Evolutionary conservation across 1,140 invertebrate species (phyloP).

Genomic region (Xylocopa sonorina): DNA sequence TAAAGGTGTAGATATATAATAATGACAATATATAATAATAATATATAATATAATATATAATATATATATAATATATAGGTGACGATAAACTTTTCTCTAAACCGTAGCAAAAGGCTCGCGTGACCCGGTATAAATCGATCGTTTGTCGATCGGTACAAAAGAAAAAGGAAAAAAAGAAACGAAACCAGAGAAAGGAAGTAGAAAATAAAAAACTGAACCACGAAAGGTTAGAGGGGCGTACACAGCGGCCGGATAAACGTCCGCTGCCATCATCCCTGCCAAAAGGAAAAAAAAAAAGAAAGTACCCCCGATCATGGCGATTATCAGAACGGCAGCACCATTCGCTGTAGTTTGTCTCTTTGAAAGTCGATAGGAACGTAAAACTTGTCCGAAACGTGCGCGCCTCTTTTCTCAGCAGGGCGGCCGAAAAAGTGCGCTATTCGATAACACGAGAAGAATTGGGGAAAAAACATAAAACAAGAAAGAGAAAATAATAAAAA

Average conservation of each 20-base stretch:
- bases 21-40: conserved; percentile 42
- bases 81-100: conserved; percentile 20
- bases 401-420: not conserved
- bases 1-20: conserved; percentile 50
- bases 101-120: conserved; percentile 35
- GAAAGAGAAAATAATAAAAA: not conserved
- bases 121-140: conserved; percentile 27
- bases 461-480: too few species aligned
- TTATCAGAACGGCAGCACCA: conserved; percentile 50
- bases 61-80: conserved; percentile 37
- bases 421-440: too few species aligned
- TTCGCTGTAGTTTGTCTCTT: conserved; percentile 52
- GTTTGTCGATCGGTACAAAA: conserved; percentile 17
- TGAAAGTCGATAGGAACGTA: conserved; percentile 62
- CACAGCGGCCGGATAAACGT: not conserved
- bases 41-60: conserved; percentile 27
- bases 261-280: too few species aligned
- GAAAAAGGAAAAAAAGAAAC: conserved; percentile 23
- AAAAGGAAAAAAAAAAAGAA: too few species aligned
- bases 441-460: not conserved
- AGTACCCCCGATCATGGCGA: not conserved
- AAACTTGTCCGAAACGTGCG: conserved; percentile 40
- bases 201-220: not conserved
- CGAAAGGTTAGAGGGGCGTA: not conserved
- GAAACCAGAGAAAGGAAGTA: conserved; percentile 16